Evolutionary conservation across 2,888 invertebrate genomes (phyloP).

Genomic region (Teleiodes luculella): DNA sequence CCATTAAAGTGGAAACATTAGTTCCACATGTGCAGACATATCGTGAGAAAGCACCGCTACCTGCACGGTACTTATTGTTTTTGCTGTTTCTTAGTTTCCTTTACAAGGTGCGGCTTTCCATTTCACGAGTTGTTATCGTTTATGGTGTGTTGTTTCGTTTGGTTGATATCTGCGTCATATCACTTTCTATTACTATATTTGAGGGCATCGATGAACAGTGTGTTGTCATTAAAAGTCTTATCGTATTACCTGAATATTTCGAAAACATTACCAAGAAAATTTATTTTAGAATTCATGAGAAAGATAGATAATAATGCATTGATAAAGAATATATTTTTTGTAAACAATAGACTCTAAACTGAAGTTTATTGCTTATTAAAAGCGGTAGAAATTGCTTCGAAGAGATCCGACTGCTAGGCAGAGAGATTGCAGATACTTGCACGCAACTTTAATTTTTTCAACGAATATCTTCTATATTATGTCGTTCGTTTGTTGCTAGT

Average conservation of each 20-base stretch:
- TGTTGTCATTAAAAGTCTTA: background rate
- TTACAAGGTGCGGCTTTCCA: conserved; percentile 2
- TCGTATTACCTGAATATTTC: no score
- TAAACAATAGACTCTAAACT: conserved; percentile 16
- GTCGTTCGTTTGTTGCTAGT: conserved; percentile 25
- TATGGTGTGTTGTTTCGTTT: background rate
- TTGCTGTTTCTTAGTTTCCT: conserved; percentile 10
- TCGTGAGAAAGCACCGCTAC: conserved; percentile 15
- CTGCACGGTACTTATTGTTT: conserved; percentile 7
- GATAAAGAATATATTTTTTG: background rate
- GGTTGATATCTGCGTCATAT: conserved; percentile 3
- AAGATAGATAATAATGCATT: background rate
- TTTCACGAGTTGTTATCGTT: background rate
- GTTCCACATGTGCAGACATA: conserved; percentile 8
- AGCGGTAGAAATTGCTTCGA: conserved; percentile 29
- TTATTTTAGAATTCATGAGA: background rate
- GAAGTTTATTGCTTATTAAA: conserved; percentile 21
- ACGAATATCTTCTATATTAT: conserved; percentile 24
- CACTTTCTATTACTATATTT: background rate
- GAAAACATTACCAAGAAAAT: background rate
- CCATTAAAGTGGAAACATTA: no score
- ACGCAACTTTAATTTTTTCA: conserved; percentile 41
- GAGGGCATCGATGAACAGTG: background rate
- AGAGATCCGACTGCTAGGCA: conserved; percentile 26
- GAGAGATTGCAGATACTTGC: conserved; percentile 49